Percentiles rank a stretch among this genome's conserved stretches.
phyloP scores from a whole-genome alignment of 2,888 invertebrate genomes.

The Drosophila merina region DNA sequence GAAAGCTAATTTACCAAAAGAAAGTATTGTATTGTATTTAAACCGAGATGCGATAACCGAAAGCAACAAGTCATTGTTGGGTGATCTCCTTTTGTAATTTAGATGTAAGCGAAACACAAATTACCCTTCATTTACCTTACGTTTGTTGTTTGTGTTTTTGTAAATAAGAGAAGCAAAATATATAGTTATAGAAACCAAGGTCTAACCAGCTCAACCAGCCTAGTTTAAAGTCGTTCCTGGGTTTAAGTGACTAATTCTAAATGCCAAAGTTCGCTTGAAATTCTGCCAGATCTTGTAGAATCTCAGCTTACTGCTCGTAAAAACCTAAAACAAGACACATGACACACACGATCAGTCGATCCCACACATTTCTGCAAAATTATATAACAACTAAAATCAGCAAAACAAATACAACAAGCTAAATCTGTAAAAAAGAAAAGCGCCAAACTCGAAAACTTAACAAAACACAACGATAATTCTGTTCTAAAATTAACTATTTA shows the following conservation, averaged over 20 bases:
- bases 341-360: slow-evolving; percentile 12
- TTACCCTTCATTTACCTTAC: slow-evolving; percentile 24
- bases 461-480: slow-evolving; percentile 24
- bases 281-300: slow-evolving; percentile 2
- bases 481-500: slow-evolving; percentile 53
- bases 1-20: slow-evolving; percentile 3
- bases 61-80: slow-evolving; percentile 26
- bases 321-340: slow-evolving; percentile 15
- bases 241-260: slow-evolving; percentile 28
- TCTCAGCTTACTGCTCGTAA: slow-evolving; percentile 16
- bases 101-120: slow-evolving; percentile 30
- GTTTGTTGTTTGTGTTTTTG: slow-evolving; percentile 33
- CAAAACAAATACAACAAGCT: slow-evolving; percentile 39
- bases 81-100: slow-evolving; percentile 26
- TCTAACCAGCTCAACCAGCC: slow-evolving; percentile 11
- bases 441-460: slow-evolving; percentile 9
- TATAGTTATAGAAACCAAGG: slow-evolving; percentile 10
- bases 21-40: slow-evolving; percentile 4
- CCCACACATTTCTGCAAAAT: slow-evolving; percentile 34
- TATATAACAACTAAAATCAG: slow-evolving; percentile 28
- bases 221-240: slow-evolving; percentile 9
- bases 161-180: slow-evolving; percentile 15
- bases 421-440: slow-evolving; percentile 22
- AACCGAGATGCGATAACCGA: slow-evolving; percentile 8
- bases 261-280: slow-evolving; percentile 15